Conservation (phyloP, 1,140 invertebrate species). For the Aphelenchoides fujianensis region DNA sequence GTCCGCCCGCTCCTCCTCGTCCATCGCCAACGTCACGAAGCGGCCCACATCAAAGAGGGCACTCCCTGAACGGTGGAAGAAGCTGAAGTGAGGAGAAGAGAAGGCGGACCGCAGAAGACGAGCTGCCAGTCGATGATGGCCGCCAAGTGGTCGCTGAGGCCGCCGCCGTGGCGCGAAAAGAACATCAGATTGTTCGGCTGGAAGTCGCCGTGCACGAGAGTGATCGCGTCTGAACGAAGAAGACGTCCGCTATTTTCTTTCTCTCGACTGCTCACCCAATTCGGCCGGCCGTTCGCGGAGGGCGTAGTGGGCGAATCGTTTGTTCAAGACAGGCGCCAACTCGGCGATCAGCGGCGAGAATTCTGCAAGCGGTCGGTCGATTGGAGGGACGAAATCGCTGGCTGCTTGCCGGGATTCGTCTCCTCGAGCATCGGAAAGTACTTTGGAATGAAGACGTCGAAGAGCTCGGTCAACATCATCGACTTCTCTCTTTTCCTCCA, state of each 20-base stretch:
- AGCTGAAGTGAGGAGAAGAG: neutral
- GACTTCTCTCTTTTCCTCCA: neutral
- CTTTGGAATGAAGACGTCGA: neutral
- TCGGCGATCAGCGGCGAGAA: neutral
- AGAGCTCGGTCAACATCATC: neutral
- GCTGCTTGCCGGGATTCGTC: neutral
- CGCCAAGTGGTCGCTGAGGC: neutral
- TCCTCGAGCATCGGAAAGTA: constrained; percentile 6
- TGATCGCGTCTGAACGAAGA: neutral
- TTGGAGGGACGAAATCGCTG: neutral
- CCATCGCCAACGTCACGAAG: neutral
- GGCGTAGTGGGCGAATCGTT: neutral
- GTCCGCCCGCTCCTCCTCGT: neutral
- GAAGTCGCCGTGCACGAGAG: neutral
- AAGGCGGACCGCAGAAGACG: constrained; percentile 5
- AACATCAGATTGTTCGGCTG: constrained; percentile 20
- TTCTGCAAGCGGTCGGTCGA: neutral
- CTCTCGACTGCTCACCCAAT: constrained; percentile 5
- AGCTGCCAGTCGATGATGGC: constrained; percentile 21
- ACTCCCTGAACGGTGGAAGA: neutral
- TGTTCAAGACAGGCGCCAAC: neutral
- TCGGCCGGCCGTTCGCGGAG: neutral
- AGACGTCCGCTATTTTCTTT: neutral
- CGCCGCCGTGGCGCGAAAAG: neutral
- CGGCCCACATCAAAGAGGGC: neutral